Evolutionary conservation across 2,888 invertebrate species (phyloP).

Genomic region (Acronicta aceris): DNA sequence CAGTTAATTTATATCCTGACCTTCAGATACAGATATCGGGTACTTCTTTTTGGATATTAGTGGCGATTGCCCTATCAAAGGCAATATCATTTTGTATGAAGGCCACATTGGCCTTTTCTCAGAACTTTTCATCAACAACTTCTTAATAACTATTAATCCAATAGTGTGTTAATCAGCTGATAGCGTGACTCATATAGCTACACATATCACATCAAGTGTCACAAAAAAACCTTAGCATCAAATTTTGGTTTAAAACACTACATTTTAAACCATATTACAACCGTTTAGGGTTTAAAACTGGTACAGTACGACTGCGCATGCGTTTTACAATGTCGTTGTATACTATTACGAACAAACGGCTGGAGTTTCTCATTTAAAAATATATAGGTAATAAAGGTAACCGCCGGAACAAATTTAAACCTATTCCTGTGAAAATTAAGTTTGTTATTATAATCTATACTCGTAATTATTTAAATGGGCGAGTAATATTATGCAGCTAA

Average conservation of each 20-base stretch:
- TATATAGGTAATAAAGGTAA: slow-evolving; percentile 7
- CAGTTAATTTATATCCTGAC: slow-evolving; percentile 21
- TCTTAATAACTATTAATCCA: slow-evolving; percentile 11
- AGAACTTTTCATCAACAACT: slow-evolving; percentile 5
- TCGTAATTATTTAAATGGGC: slow-evolving; percentile 4
- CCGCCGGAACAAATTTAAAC: neutral
- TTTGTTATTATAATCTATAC: slow-evolving; percentile 9
- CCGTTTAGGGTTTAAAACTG: neutral
- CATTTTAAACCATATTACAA: slow-evolving; percentile 26
- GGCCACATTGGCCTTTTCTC: slow-evolving; percentile 6
- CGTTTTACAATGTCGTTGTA: neutral
- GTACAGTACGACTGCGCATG: neutral
- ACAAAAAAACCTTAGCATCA: slow-evolving; percentile 2
- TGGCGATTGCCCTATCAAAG: slow-evolving; percentile 18
- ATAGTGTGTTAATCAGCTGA: neutral
- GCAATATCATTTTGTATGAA: slow-evolving; percentile 11
- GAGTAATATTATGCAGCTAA: slow-evolving; percentile 5
- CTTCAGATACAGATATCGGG: slow-evolving; percentile 15
- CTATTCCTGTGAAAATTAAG: neutral
- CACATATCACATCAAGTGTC: neutral
- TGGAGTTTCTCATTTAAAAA: slow-evolving; percentile 15
- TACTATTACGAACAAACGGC: slow-evolving; percentile 10
- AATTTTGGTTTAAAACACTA: slow-evolving; percentile 31
- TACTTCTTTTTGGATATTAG: slow-evolving; percentile 12
- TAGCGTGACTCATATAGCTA: neutral